These are phyloP conservation scores for Leucophora obtusa DNA, from an alignment of 2,888 invertebrate species.

Conservation along the genomic window DNA sequence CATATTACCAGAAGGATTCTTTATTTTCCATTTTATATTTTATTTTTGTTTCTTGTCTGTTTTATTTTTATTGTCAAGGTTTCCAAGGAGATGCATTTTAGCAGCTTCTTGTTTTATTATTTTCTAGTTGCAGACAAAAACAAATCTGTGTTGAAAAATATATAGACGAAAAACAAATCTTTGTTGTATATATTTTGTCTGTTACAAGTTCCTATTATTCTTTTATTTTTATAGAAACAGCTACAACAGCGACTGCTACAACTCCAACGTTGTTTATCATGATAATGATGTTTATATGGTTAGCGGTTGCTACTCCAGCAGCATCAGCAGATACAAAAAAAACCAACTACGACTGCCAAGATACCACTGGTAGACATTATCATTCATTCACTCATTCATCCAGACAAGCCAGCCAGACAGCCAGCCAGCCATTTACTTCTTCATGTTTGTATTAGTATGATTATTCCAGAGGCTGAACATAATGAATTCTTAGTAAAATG, in stretches of 20 bases:
- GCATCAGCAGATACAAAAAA: not conserved
- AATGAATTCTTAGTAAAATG: not conserved
- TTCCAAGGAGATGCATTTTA: constrained; percentile 35
- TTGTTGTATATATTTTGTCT: constrained; percentile 10
- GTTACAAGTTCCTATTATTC: constrained; percentile 16
- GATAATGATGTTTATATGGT: constrained; percentile 49
- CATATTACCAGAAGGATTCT: constrained; percentile 22
- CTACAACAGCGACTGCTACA: not conserved
- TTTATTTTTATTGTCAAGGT: constrained; percentile 62
- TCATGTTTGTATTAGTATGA: not conserved
- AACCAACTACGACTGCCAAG: not conserved
- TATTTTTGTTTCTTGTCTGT: constrained; percentile 39
- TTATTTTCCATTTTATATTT: constrained; percentile 16
- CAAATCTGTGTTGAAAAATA: not conserved
- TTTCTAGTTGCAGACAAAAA: not conserved
- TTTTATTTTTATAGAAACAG: not conserved
- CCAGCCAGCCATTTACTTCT: not conserved
- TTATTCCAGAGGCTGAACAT: not conserved
- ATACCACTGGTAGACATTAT: constrained; percentile 12
- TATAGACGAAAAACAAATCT: not conserved
- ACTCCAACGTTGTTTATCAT: constrained; percentile 15
- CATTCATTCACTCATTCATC: constrained; percentile 28
- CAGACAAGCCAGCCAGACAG: not conserved
- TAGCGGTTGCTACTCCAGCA: constrained; percentile 32
- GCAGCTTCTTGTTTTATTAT: constrained; percentile 14